Conservation (phyloP, 1,140 invertebrate species). For the Meloidogyne exigua region DNA sequence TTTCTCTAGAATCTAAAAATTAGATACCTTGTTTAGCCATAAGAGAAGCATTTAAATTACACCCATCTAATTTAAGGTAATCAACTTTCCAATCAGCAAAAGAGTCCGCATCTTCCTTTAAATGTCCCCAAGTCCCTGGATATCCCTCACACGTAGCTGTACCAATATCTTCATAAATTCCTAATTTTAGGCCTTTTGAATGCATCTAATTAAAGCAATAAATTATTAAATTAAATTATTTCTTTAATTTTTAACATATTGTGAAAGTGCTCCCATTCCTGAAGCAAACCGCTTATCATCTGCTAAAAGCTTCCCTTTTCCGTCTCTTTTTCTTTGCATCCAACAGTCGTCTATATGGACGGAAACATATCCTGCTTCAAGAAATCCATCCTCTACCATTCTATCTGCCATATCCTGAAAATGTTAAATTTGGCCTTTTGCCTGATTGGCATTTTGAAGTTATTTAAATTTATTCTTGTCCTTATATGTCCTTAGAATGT, state of each 20-base stretch:
- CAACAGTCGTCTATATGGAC: constrained; percentile 63
- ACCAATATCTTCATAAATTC: constrained; percentile 94
- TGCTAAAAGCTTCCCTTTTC: constrained; percentile 33
- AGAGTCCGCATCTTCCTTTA: constrained; percentile 80
- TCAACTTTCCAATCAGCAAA: constrained; percentile 96
- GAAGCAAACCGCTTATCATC: constrained; percentile 38
- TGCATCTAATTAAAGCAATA: too few relatives aligned
- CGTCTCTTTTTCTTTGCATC: constrained; percentile 38
- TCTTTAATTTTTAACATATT: constrained; percentile 42
- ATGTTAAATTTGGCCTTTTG: too few relatives aligned
- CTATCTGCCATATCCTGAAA: constrained; percentile 42
- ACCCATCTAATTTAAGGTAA: constrained; percentile 92
- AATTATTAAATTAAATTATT: constrained; percentile 13
- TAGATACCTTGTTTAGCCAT: constrained; percentile 74
- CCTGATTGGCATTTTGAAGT: too few relatives aligned
- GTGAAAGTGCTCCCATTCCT: constrained; percentile 37
- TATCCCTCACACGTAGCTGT: constrained; percentile 90
- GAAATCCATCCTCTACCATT: constrained; percentile 48
- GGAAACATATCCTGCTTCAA: constrained; percentile 40
- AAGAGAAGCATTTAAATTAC: constrained; percentile 78
- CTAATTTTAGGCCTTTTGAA: constrained; percentile 86
- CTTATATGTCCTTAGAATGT: too few relatives aligned
- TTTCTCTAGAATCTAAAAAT: too few relatives aligned
- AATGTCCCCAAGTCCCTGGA: constrained; percentile 82
- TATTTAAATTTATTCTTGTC: too few relatives aligned